A percentile compares a stretch with the other conserved stretches of the same genome.
Conservation (phyloP, 2,888 invertebrate genomes). For the Philhelius pedissequus region DNA sequence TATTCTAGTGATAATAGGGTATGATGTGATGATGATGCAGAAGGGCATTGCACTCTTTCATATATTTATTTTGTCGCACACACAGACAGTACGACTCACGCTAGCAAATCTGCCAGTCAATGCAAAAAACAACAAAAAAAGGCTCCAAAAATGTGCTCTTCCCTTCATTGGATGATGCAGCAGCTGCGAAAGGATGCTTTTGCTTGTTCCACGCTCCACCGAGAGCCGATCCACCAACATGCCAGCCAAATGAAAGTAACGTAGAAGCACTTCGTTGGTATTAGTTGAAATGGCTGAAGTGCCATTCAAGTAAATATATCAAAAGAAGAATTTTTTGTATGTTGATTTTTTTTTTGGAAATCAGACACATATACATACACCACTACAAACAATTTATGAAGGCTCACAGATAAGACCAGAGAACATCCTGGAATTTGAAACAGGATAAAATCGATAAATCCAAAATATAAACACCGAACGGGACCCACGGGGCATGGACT, state of each 20-base stretch:
- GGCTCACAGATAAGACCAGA: neutral
- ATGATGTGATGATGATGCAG: constrained; percentile 51
- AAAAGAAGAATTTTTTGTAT: neutral
- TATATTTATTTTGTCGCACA: constrained; percentile 60
- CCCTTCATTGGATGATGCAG: neutral
- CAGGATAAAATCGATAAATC: constrained; percentile 63
- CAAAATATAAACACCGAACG: constrained; percentile 56
- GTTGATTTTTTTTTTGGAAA: neutral
- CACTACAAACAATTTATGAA: neutral
- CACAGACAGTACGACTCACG: neutral
- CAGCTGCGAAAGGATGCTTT: neutral
- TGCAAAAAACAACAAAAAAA: constrained; percentile 7
- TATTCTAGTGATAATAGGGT: constrained; percentile 13
- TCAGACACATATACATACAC: neutral
- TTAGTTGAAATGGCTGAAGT: constrained; percentile 42
- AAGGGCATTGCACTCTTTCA: constrained; percentile 62
- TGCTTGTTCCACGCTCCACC: neutral
- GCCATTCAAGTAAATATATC: constrained; percentile 48
- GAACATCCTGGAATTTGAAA: constrained; percentile 57
- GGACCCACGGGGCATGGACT: neutral
- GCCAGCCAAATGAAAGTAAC: constrained; percentile 48
- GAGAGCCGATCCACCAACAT: neutral
- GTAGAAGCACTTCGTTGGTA: constrained; percentile 27
- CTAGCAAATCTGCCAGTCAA: neutral
- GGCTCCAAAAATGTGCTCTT: constrained; percentile 46